These are phyloP conservation scores for Seriola aureovittata DNA, from an alignment of 2,113 vertebrate genomes.

Conservation along the genomic window DNA sequence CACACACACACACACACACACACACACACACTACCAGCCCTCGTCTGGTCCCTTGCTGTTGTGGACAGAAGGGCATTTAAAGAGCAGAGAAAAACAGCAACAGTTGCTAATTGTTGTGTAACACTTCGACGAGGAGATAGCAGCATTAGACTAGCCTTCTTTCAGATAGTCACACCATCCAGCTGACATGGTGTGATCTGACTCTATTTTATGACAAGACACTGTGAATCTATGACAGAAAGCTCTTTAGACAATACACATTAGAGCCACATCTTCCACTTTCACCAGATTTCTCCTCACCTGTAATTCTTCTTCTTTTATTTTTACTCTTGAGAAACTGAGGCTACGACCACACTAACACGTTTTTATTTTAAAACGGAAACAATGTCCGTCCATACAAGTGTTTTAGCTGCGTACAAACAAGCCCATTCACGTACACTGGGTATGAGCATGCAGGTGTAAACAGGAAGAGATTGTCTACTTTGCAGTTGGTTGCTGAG, in stretches of 20 bases:
- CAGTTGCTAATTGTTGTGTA: conserved; percentile 67
- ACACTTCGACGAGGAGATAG: conserved; percentile 35
- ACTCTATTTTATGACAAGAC: neutral
- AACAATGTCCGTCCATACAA: too few species aligned
- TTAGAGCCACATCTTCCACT: neutral
- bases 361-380: too few species aligned
- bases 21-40: conserved; percentile 31
- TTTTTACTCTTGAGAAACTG: neutral
- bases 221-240: neutral
- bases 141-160: conserved; percentile 8
- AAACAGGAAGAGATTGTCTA: too few species aligned
- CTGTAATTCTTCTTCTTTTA: neutral
- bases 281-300: neutral
- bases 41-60: conserved; percentile 60
- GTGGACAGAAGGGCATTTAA: conserved; percentile 74
- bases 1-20: conserved; percentile 15
- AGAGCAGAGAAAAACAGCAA: conserved; percentile 63
- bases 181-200: conserved; percentile 29
- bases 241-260: neutral
- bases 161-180: neutral
- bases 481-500: too few species aligned
- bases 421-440: too few species aligned
- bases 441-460: too few species aligned
- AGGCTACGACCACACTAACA: too few species aligned
- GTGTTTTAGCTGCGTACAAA: too few species aligned